phyloP scores from a whole-genome alignment of 2,888 invertebrate species.

The Clitarchus hookeri region DNA sequence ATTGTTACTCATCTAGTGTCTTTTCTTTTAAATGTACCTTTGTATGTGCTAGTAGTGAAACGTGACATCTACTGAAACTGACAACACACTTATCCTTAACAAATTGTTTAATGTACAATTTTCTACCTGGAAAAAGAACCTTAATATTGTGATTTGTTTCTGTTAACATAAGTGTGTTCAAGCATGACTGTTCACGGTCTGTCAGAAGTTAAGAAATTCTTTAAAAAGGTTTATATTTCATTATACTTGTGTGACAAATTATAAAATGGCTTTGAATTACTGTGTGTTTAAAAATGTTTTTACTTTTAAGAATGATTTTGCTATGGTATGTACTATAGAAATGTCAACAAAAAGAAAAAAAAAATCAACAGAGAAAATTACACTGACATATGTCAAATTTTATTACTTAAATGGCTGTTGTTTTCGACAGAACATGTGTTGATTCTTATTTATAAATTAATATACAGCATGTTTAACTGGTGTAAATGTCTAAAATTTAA shows the following conservation, averaged over 20 bases:
- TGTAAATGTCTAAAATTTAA: not conserved
- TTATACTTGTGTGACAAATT: not conserved
- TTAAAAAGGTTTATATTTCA: not conserved
- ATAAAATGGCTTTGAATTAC: not conserved
- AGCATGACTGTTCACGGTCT: not conserved
- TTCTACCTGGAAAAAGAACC: not conserved
- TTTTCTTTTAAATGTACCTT: not conserved
- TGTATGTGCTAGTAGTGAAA: not conserved
- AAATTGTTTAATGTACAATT: not conserved
- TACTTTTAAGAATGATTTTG: not conserved
- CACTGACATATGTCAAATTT: not conserved
- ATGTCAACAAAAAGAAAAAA: not conserved
- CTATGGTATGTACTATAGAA: not conserved
- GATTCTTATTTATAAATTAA: not conserved
- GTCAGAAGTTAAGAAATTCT: not conserved
- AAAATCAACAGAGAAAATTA: not conserved
- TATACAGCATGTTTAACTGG: not conserved
- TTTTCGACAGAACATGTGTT: not conserved
- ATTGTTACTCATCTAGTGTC: not conserved
- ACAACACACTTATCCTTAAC: not conserved
- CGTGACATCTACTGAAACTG: not conserved
- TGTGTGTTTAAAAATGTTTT: not conserved
- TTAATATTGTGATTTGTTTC: constrained; percentile 11
- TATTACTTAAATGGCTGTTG: not conserved
- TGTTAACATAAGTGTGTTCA: not conserved